A percentile compares a stretch with the other conserved stretches of the same genome.
phyloP scores from a whole-genome alignment of 1,140 invertebrate genomes.

The Drosophila obscura region DNA sequence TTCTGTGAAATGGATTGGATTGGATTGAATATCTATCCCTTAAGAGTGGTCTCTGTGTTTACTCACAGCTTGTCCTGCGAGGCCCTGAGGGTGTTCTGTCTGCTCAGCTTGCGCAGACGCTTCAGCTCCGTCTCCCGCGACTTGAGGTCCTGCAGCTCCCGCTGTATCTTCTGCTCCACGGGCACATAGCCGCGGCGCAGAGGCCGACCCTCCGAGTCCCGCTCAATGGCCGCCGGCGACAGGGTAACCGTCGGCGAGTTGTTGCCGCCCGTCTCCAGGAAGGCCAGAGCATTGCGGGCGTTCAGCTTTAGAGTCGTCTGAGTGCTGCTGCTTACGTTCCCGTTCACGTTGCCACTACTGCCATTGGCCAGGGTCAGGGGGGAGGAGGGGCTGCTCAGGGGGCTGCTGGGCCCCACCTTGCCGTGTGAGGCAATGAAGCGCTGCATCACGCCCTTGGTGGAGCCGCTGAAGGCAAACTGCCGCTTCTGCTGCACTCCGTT shows the following conservation, averaged over 20 bases:
- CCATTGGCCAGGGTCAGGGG: conserved; percentile 7
- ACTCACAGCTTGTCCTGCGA: conserved; percentile 84
- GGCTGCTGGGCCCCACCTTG: conserved; percentile 84
- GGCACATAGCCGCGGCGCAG: conserved; percentile 88
- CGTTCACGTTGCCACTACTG: conserved; percentile 77
- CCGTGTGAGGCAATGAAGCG: conserved; percentile 90
- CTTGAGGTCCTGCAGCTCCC: conserved; percentile 90
- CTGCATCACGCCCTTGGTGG: conserved; percentile 91
- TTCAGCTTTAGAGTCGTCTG: conserved; percentile 57
- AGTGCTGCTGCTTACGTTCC: conserved; percentile 2
- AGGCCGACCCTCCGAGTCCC: conserved; percentile 85
- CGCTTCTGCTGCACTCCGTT: conserved; percentile 83
- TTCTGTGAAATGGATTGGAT: conserved; percentile 6
- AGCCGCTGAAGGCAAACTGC: conserved; percentile 86
- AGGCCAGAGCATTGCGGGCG: conserved; percentile 60
- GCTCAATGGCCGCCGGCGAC: conserved; percentile 83
- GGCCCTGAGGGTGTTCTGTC: conserved; percentile 84
- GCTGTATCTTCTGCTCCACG: conserved; percentile 91
- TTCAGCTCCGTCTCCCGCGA: conserved; percentile 90
- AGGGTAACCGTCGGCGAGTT: conserved; percentile 39
- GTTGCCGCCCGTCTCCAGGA: conserved; percentile 44
- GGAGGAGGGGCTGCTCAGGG: conserved; percentile 6
- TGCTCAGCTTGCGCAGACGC: conserved; percentile 85
- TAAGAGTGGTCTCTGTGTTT: neutral
- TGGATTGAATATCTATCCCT: neutral